A percentile compares a stretch with the other conserved stretches of the same genome.
Conservation (phyloP, 2,888 invertebrate species). For the Stegana nigrithorax region DNA sequence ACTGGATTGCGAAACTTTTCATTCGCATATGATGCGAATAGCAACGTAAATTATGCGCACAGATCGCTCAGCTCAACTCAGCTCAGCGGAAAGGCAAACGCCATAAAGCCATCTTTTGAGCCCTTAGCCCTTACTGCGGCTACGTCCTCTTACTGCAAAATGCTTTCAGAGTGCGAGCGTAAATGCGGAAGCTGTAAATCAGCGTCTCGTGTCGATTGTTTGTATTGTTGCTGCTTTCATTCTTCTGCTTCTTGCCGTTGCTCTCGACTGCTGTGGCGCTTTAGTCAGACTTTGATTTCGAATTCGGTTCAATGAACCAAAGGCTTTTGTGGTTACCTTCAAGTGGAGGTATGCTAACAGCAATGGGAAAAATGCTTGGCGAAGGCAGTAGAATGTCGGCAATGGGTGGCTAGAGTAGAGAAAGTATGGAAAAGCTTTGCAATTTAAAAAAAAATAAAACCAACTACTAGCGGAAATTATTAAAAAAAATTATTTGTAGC, state of each 20-base stretch:
- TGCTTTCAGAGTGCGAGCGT: constrained; percentile 4
- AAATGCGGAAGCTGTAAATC: constrained; percentile 10
- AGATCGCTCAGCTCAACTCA: no score
- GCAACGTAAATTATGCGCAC: no score
- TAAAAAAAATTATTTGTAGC: no score
- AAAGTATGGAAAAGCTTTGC: no score
- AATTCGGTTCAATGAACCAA: constrained; percentile 10
- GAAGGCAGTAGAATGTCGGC: no score
- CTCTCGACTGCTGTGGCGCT: background rate
- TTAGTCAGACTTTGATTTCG: background rate
- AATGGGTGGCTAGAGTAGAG: no score
- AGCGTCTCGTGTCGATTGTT: no score
- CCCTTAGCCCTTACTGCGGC: background rate
- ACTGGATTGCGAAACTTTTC: no score
- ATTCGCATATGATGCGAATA: no score
- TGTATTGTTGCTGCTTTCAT: background rate
- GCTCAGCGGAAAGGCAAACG: no score
- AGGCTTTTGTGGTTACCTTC: background rate
- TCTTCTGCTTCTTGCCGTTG: background rate
- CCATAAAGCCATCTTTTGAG: background rate
- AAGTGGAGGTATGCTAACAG: background rate
- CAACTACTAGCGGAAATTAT: no score
- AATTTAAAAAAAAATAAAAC: no score
- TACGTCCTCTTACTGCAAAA: background rate
- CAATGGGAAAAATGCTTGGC: background rate